Percentiles rank a stretch among this genome's conserved stretches.
Evolutionary conservation across 2,113 vertebrate species (phyloP).

Genomic region (Chauna torquata): DNA sequence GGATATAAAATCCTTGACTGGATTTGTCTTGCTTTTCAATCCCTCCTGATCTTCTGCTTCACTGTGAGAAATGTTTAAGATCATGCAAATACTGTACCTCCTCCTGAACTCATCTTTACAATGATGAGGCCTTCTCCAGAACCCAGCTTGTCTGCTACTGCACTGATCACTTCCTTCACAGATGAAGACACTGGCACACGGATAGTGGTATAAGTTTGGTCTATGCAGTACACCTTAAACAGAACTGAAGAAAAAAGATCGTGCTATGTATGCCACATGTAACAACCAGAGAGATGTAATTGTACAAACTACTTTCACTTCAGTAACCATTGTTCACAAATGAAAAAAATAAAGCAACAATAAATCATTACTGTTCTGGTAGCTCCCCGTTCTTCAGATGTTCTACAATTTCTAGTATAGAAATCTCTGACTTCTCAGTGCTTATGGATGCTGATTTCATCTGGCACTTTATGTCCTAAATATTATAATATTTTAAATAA

Average conservation of each 20-base stretch:
- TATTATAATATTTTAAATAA: background rate
- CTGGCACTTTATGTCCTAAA: background rate
- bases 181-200: constrained; percentile 88
- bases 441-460: background rate
- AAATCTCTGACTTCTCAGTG: background rate
- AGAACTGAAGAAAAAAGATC: constrained; percentile 81
- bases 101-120: constrained; percentile 92
- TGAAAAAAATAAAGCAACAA: background rate
- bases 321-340: background rate
- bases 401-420: background rate
- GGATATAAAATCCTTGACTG: background rate
- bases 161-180: constrained; percentile 89
- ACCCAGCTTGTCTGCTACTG: constrained; percentile 93
- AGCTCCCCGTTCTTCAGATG: background rate
- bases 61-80: background rate
- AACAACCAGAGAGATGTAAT: background rate
- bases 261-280: fast-evolving
- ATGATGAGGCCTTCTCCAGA: constrained; percentile 91
- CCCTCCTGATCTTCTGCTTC: background rate
- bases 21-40: background rate
- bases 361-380: background rate
- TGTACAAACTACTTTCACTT: background rate
- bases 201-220: constrained; percentile 97
- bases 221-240: constrained; percentile 95
- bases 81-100: constrained; percentile 82